These are phyloP conservation scores for Siderastrea radians DNA, from an alignment of 92 coral and sea anemone species.

Conservation along the genomic window DNA sequence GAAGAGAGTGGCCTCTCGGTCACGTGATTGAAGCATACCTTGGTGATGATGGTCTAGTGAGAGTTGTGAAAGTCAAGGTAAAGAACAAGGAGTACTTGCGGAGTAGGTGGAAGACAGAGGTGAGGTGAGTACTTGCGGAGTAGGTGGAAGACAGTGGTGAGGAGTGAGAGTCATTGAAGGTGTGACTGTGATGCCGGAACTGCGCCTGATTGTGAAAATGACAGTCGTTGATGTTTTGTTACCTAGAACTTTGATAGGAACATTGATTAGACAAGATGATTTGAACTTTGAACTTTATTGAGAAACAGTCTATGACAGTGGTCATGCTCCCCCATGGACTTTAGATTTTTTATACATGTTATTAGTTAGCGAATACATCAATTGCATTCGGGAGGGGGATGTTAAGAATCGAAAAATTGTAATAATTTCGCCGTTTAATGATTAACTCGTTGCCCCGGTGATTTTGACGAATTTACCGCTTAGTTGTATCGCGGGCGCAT, in stretches of 20 bases:
- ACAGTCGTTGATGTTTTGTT: neutral
- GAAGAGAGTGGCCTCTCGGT: slow-evolving; percentile 71
- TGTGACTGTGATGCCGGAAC: neutral
- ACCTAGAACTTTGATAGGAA: neutral
- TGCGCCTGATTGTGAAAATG: neutral
- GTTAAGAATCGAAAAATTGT: no score
- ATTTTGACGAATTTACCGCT: no score
- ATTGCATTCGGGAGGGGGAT: no score
- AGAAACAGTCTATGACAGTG: slow-evolving; percentile 13
- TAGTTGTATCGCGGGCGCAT: no score
- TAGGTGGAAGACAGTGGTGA: no score
- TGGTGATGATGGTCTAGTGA: slow-evolving; percentile 62
- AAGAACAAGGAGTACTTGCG: slow-evolving; percentile 41
- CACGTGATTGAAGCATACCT: slow-evolving; percentile 36
- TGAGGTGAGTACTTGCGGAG: no score
- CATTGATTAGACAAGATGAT: slow-evolving; percentile 10
- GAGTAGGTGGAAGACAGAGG: slow-evolving; percentile 53
- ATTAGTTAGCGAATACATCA: no score
- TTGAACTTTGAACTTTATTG: slow-evolving; percentile 8
- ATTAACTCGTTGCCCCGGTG: no score
- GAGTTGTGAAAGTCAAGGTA: slow-evolving; percentile 51
- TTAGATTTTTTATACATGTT: no score
- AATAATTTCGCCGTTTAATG: no score
- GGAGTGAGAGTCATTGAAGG: neutral
- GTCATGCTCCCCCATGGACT: slow-evolving; percentile 11